A percentile compares a stretch with the other conserved stretches of the same genome.
Conservation (phyloP, 92 coral and sea anemone genomes). For the Diadumene lineata region DNA sequence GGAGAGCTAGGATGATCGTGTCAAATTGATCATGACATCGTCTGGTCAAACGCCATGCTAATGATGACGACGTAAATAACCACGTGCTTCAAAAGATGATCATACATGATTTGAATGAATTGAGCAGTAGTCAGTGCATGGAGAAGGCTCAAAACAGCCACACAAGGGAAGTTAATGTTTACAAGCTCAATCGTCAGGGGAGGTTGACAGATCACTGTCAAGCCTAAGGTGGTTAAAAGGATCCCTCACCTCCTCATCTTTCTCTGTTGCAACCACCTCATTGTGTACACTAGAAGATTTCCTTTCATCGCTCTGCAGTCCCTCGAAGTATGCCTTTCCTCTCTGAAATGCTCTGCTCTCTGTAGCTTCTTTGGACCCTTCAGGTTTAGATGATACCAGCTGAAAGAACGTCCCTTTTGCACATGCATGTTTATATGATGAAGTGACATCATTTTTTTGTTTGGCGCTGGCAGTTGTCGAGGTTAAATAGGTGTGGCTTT, state of each 20-base stretch:
- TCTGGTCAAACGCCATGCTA: too few species aligned
- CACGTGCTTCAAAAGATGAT: too few species aligned
- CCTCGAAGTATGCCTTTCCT: slow-evolving; percentile 11
- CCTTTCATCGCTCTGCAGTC: not conserved
- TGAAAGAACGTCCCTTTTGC: slow-evolving; percentile 5
- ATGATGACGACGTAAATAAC: too few species aligned
- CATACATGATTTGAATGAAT: too few species aligned
- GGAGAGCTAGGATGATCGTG: too few species aligned
- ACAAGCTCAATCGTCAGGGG: too few species aligned
- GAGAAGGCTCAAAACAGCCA: too few species aligned
- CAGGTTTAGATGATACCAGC: not conserved
- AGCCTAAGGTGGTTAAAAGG: too few species aligned
- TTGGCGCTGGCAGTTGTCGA: not conserved
- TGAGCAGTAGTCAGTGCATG: too few species aligned
- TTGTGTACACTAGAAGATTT: not conserved
- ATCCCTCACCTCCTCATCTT: not conserved
- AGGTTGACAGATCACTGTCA: too few species aligned
- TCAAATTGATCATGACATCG: too few species aligned
- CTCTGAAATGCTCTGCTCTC: slow-evolving; percentile 2
- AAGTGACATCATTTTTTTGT: not conserved
- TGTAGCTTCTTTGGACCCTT: not conserved
- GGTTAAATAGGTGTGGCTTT: not conserved
- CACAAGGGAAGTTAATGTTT: too few species aligned
- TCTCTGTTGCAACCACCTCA: not conserved
- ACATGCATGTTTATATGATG: not conserved